Conservation (phyloP, 2,797 vertebrate genomes). For the Melanotaenia nigrans region DNA sequence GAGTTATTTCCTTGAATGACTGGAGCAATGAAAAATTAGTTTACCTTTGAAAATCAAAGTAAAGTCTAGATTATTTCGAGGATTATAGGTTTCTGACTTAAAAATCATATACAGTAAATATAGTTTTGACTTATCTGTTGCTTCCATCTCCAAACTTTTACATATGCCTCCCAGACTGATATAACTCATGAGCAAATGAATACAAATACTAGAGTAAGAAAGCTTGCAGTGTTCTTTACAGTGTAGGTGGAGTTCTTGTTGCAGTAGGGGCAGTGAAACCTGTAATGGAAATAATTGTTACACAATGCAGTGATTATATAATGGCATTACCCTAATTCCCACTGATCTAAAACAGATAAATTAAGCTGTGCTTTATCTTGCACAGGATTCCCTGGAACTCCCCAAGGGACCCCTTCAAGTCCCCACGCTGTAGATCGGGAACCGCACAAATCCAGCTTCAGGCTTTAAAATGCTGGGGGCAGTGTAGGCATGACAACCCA, state of each 20-base stretch:
- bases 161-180: not conserved
- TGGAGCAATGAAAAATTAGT: not conserved
- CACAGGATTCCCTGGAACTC: constrained; percentile 43
- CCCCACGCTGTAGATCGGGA: constrained; percentile 3
- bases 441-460: not conserved
- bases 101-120: not conserved
- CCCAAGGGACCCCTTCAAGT: constrained; percentile 24
- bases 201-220: not conserved
- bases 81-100: not conserved
- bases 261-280: constrained; percentile 5
- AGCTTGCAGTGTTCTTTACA: not conserved
- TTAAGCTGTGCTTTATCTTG: constrained; percentile 27
- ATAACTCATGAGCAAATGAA: not conserved
- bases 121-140: not conserved
- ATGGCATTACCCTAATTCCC: constrained; percentile 37
- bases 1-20: constrained; percentile 5
- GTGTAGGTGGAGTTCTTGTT: constrained; percentile 6
- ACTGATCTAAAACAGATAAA: constrained; percentile 37
- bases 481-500: not conserved
- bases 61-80: not conserved
- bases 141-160: constrained; percentile 4
- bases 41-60: not conserved
- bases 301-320: constrained; percentile 47
- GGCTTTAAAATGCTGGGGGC: constrained; percentile 7
- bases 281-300: constrained; percentile 38